Evolutionary conservation across 2,797 vertebrate species (phyloP).

Genomic region (Scomberomorus guttatus): DNA sequence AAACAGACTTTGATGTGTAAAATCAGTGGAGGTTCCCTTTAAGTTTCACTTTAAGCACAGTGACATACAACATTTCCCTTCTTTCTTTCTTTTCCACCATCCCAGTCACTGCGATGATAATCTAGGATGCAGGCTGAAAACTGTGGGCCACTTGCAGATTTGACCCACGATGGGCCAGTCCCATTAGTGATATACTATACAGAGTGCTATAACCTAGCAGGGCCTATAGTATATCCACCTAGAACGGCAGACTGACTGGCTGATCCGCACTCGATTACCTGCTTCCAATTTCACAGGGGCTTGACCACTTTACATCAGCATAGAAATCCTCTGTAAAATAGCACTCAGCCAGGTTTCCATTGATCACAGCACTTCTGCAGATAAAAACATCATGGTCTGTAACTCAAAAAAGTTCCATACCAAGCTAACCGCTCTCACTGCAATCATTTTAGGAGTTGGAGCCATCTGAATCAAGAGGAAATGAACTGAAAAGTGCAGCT

Average conservation of each 20-base stretch:
- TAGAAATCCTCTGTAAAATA: slow-evolving; percentile 40
- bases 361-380: slow-evolving; percentile 52
- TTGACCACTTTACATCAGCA: slow-evolving; percentile 39
- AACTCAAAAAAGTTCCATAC: slow-evolving; percentile 16
- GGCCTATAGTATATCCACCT: slow-evolving; percentile 2
- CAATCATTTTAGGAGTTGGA: not conserved
- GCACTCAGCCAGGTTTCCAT: slow-evolving; percentile 34
- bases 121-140: not conserved
- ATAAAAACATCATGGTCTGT: slow-evolving; percentile 49
- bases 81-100: not conserved
- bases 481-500: slow-evolving; percentile 38
- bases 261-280: slow-evolving; percentile 46
- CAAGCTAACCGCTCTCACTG: not conserved
- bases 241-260: slow-evolving; percentile 6
- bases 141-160: not conserved
- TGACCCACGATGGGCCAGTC: not conserved
- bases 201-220: not conserved
- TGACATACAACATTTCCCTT: too few species aligned
- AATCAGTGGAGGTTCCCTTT: too few species aligned
- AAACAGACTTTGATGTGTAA: too few species aligned
- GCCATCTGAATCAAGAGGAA: slow-evolving; percentile 18
- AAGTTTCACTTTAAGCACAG: too few species aligned
- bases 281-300: slow-evolving; percentile 73
- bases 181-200: slow-evolving; percentile 13
- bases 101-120: not conserved